Evolutionary conservation across 2,113 vertebrate species (phyloP).

Genomic region (Neomonachus schauinslandi): DNA sequence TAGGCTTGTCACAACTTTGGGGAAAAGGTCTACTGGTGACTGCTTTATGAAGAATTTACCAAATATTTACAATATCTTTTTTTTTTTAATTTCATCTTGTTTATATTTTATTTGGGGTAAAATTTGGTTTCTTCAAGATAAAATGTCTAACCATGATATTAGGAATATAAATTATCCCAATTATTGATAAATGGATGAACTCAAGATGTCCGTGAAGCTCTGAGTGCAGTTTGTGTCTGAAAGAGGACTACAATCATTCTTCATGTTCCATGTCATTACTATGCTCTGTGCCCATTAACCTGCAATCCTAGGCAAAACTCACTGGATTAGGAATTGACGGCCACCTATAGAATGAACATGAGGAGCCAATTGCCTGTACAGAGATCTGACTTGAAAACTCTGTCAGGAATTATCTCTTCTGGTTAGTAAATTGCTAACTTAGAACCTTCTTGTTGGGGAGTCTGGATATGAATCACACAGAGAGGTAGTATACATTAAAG

Average conservation of each 20-base stretch:
- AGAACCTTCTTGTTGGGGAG: neutral
- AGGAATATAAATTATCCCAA: neutral
- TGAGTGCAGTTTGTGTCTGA: neutral
- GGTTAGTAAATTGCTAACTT: neutral
- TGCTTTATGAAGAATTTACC: neutral
- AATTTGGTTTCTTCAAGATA: neutral
- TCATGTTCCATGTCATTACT: neutral
- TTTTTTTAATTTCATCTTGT: neutral
- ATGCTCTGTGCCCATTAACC: neutral
- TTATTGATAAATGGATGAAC: neutral
- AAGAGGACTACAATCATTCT: neutral
- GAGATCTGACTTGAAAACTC: neutral
- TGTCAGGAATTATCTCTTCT: neutral
- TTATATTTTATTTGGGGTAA: neutral
- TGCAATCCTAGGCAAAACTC: neutral
- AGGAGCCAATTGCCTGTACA: neutral
- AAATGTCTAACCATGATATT: neutral
- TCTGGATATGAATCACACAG: neutral
- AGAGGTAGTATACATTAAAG: neutral
- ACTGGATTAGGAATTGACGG: neutral
- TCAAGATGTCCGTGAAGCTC: neutral
- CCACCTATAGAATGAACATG: neutral
- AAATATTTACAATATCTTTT: neutral
- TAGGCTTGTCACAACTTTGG: neutral
- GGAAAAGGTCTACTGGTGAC: fast-evolving